Percentiles rank a stretch among this genome's conserved stretches.
These are phyloP conservation scores for Drosophila truncata DNA, from an alignment of 1,140 invertebrate genomes.

Conservation along the genomic window DNA sequence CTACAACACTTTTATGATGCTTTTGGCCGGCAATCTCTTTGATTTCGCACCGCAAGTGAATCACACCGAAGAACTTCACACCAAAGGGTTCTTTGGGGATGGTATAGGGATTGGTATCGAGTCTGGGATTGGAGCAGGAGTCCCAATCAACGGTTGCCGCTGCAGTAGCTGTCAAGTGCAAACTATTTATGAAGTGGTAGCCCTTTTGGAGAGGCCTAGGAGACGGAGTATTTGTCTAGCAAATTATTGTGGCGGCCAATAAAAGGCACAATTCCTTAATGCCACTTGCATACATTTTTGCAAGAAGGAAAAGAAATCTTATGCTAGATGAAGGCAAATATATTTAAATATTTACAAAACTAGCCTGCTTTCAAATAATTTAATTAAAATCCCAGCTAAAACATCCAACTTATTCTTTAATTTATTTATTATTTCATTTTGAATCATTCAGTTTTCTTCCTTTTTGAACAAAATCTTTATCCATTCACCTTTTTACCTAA, in stretches of 20 bases:
- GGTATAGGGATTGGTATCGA: constrained; percentile 1
- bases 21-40: constrained; percentile 69
- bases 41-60: constrained; percentile 77
- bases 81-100: constrained; percentile 7
- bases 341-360: neutral
- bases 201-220: constrained; percentile 11
- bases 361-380: neutral
- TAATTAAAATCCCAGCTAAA: rapidly evolving
- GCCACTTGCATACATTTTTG: constrained; percentile 27
- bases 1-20: constrained; percentile 69
- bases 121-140: constrained; percentile 12
- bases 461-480: neutral
- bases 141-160: constrained; percentile 29
- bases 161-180: constrained; percentile 71
- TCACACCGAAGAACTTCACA: constrained; percentile 74
- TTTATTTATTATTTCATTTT: neutral
- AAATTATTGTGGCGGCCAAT: constrained; percentile 68
- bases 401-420: neutral
- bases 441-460: neutral
- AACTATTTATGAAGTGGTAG: constrained; percentile 73
- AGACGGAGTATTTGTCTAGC: constrained; percentile 66
- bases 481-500: neutral
- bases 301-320: neutral
- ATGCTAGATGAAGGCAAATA: neutral
- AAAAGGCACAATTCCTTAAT: constrained; percentile 33